phyloP scores from a whole-genome alignment of 2,113 vertebrate species.

The Cervus canadensis region DNA sequence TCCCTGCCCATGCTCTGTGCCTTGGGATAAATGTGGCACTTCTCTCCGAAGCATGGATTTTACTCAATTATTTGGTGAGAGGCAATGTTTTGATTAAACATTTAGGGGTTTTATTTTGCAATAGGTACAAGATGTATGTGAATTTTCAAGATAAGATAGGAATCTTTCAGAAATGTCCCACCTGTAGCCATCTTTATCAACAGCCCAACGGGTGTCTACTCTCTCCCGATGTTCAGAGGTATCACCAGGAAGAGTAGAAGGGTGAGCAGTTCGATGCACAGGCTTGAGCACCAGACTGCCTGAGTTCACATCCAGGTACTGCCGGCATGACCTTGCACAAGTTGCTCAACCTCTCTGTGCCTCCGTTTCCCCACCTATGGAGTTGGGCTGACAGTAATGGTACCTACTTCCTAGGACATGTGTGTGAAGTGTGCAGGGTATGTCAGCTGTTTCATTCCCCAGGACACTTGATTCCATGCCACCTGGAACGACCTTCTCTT shows the following conservation, averaged over 20 bases:
- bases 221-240: neutral
- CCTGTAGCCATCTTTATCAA: neutral
- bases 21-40: neutral
- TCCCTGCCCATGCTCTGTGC: neutral
- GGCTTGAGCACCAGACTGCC: neutral
- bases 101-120: neutral
- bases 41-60: neutral
- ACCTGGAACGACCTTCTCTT: neutral
- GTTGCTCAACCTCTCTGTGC: neutral
- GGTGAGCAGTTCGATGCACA: neutral
- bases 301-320: neutral
- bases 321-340: neutral
- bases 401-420: neutral
- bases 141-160: neutral
- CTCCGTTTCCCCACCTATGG: neutral
- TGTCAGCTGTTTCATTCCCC: neutral
- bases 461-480: neutral
- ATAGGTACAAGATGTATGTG: neutral
- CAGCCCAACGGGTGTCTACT: neutral
- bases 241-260: neutral
- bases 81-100: neutral
- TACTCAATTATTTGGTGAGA: neutral
- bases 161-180: neutral
- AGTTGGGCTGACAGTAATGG: neutral
- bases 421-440: neutral